Base-by-base conservation (phyloP, 2,888 invertebrate species). In the Nasonia oneida region DNA sequence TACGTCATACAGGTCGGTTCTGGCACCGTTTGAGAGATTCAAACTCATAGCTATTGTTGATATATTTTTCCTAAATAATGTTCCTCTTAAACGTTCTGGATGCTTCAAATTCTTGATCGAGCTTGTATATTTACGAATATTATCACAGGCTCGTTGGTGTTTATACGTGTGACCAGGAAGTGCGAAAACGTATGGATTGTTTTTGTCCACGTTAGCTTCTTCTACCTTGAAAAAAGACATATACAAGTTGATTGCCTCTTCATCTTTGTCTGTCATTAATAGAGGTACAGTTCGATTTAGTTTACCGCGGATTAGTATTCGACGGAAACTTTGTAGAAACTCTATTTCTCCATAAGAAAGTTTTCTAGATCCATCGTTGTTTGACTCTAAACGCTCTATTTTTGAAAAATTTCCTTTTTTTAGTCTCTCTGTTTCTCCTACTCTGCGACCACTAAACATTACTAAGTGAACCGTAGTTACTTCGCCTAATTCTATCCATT, bases 391-490 rank as follows among this genome's bases (percentile, higher is more conserved):
- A 47, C 74, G 5, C 42, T 47, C 47, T 6, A 47, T 74, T 47
- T 47, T 74, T 10, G 23, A 1, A 23, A 74, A 47, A 47, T 74
- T 71, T 15, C 39, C 18, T 39, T 23, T n/a, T 73, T 74, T 74
- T 33, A 74, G n/a, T 23, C 23, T 10, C 47, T n/a, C 14, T 74
- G 23, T 74, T 23, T 74, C 74, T 23, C 47, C 74, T n/a, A 47
- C 74, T 47, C 74, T 74, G 3, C 74, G 74, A 6, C 47, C 42
- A 47, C 47, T 47, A 47, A 74, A 47, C 33, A 74, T 74, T 74
- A 47, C 23, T 23, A 74, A 23, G 14, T 74, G 47, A 10, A 74
- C 8, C 6, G 29, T 39, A 3, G 18, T 39, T 15, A 71, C 71
- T 39, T 71, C 18, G 23, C 37, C 37, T 71, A 71, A 71, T 37